Conservation (phyloP, 2,113 vertebrate species). For the Gallinago media region DNA sequence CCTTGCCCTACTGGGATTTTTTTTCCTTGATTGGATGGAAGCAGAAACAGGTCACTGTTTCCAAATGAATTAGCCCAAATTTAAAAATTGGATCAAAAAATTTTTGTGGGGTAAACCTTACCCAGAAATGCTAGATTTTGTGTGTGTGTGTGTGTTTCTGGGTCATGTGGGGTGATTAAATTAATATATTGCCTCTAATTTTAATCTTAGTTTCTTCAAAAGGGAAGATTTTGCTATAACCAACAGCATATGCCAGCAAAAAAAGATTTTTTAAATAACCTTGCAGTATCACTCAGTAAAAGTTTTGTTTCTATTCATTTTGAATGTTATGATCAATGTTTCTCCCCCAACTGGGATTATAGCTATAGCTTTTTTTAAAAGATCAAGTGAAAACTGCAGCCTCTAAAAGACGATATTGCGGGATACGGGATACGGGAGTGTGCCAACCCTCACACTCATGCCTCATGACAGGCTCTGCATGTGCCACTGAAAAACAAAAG, state of each 20-base stretch:
- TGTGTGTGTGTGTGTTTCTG: neutral
- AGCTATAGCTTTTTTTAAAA: neutral
- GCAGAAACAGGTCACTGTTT: slow-evolving; percentile 56
- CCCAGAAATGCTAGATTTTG: neutral
- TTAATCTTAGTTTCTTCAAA: neutral
- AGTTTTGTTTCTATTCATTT: neutral
- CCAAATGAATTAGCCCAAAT: slow-evolving; percentile 42
- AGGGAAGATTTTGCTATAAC: neutral
- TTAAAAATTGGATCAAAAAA: neutral
- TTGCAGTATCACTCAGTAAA: neutral
- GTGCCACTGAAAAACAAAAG: neutral
- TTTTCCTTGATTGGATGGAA: slow-evolving; percentile 37
- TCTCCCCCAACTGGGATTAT: neutral
- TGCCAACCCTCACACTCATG: neutral
- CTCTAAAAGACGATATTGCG: neutral
- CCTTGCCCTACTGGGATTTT: slow-evolving; percentile 23
- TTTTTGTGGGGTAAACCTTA: neutral
- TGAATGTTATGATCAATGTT: neutral
- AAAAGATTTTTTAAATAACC: neutral
- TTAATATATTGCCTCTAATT: neutral
- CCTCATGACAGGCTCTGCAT: neutral
- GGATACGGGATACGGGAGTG: neutral
- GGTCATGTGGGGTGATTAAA: neutral
- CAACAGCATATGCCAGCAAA: neutral
- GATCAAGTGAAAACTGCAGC: neutral